Evolutionary conservation across 2,888 invertebrate species (phyloP), one percentile per base, ranked within the genome.

Genomic region (Ashinkailepas kermadecensis): DNA sequence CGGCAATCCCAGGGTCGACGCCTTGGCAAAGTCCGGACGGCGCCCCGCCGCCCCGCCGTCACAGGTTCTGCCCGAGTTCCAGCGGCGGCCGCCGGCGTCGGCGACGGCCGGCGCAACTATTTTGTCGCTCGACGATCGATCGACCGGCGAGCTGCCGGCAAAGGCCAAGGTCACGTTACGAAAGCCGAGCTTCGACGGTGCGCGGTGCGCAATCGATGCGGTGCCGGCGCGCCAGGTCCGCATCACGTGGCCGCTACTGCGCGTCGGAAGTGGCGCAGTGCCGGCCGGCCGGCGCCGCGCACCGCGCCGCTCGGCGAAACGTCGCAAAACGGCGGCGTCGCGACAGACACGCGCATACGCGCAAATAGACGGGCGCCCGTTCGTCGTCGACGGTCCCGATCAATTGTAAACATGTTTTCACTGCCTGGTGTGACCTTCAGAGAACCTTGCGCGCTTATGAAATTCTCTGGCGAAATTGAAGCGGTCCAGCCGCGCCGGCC

Each of bases 161-260:
- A 74, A 74, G 74, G 74, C 74, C 74, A 74, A 74, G 74, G 74
- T 74, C 74, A 74, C 74, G 74, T 56, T 74, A 74, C 74, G 74
- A 56, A 54, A 74, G 23, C n/a, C n/a, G 54, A 21, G 10, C 56
- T 54, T 8, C 74, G 56, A 56, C 39, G 74, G 74, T 56, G 74
- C 56, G 56, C 56, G 74, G 54, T 21, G 74, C 18, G 74, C 21
- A 74, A 74, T 74, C 74, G 56, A 74, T 74, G 74, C 54, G 18
- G 15, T 4, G 39, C 2, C 39, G 2, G 39, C 15, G 70, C 39
- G 70, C 70, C 39, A 6, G 13, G 15, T 15, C 39, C 65, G 23
- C 23, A 0, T 13, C 11, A 15, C 12, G 39, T 62, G 74, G 10
- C 1, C 74, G 54, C 21, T 54, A 23, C 65, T 11, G 18, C 23